These are phyloP conservation scores for Tinamus major DNA, from an alignment of 2,797 vertebrate species.

Conservation along the genomic window DNA sequence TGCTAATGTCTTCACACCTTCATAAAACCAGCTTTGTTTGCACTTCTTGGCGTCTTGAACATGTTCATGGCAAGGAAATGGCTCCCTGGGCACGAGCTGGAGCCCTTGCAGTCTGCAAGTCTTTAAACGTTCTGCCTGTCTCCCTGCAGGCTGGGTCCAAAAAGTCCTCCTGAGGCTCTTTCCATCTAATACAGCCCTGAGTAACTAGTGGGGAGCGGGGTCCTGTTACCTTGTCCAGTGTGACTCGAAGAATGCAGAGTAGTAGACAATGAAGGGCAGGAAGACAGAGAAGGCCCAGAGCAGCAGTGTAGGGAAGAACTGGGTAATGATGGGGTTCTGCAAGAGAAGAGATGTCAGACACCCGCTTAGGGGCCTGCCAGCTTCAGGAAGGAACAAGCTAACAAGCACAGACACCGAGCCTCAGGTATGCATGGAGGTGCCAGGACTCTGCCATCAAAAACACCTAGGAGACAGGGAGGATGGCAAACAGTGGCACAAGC, in stretches of 20 bases:
- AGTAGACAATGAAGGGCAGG: slow-evolving; percentile 94
- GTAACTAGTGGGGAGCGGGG: not conserved
- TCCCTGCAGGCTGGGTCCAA: not conserved
- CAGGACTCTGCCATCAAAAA: not conserved
- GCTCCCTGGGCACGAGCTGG: not conserved
- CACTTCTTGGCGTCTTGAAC: not conserved
- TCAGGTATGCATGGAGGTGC: not conserved
- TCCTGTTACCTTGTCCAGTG: slow-evolving; percentile 94
- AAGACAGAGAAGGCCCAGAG: slow-evolving; percentile 96
- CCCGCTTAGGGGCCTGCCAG: not conserved
- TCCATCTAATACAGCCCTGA: not conserved
- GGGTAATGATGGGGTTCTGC: slow-evolving; percentile 94
- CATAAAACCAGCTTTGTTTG: not conserved
- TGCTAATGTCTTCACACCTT: not conserved
- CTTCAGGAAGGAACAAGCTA: not conserved
- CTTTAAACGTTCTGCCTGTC: no score
- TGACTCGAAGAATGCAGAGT: slow-evolving; percentile 93
- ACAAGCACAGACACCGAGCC: not conserved
- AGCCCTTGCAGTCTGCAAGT: not conserved
- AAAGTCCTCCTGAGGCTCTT: not conserved
- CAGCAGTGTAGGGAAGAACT: slow-evolving; percentile 94
- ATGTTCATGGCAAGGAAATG: not conserved
- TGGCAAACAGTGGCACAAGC: not conserved
- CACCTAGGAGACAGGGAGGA: not conserved
- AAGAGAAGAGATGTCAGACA: not conserved